Evolutionary conservation across 2,888 invertebrate genomes (phyloP), one percentile per base, ranked within the genome.

Genomic region (Hedychridium roseum): DNA sequence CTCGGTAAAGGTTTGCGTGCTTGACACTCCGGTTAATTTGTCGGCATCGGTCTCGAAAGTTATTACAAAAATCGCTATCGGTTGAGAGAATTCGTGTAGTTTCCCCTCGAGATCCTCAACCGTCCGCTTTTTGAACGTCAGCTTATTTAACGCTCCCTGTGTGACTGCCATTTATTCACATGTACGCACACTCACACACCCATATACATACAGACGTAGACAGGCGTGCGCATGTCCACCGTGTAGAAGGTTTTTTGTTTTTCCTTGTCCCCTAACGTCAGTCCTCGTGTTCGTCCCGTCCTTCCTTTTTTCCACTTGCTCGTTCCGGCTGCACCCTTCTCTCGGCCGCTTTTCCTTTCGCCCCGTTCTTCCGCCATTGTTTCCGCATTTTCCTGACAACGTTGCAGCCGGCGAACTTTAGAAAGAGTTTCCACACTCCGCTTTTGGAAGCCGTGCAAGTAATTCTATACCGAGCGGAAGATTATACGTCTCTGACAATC

Each of bases 71-170:
- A 43, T 30, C 44, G 46, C 37, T 45, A 31, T 20, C 21, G 26
- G 54, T 52, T n/a, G 9, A 12, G 55, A 54, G 55, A 59, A 53
- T 61, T 49, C 48, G 42, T 50, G 40, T 43, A 45, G 45, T 43
- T 51, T 40, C 31, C 52, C 59, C 51, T 58, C 51, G 36, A 58
- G n/a, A 61, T 56, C 51, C 61, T 61, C 61, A 59, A 43, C 49
- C 42, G 37, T 38, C 51, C 57, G 50, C 52, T 57, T 62, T 62
- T 62, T 57, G 53, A 62, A 31, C 53, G 57, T 62, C 62, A 62
- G 62, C 54, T 62, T 62, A 57, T 62, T 62, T 59, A 62, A 62
- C 62, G 43, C 41, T 36, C 34, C 17, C 45, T 43, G 5, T 6
- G 23, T 9, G 23, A 23, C 23, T 23, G 23, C 9, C 9, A 9